These are phyloP conservation scores for Apoda limacodes DNA, from an alignment of 2,888 invertebrate species.

Conservation along the genomic window DNA sequence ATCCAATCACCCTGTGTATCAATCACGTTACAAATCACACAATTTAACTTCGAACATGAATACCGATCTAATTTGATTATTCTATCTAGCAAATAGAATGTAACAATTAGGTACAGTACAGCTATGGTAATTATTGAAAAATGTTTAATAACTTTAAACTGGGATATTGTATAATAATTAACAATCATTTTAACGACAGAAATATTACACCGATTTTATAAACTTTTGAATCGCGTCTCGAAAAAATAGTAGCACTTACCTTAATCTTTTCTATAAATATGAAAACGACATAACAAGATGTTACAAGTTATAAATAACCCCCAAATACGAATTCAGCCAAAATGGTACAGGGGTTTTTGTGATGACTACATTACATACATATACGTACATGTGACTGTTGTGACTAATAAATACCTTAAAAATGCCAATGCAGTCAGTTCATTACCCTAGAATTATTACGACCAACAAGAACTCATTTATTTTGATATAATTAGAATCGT, in stretches of 20 bases:
- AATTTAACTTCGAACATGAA: conserved; percentile 41
- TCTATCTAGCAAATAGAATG: conserved; percentile 69
- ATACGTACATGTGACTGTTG: no score
- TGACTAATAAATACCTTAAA: conserved; percentile 53
- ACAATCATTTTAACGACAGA: conserved; percentile 53
- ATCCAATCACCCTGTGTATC: conserved; percentile 24
- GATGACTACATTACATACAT: conserved; percentile 54
- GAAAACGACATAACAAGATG: conserved; percentile 64
- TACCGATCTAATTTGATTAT: conserved; percentile 67
- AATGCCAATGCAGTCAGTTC: conserved; percentile 28
- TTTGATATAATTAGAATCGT: no score
- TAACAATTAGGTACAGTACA: conserved; percentile 61
- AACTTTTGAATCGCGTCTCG: no score
- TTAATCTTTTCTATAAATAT: conserved; percentile 60
- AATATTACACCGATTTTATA: no score
- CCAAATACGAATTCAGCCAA: conserved; percentile 49
- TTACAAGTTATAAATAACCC: conserved; percentile 44
- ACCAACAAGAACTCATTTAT: no score
- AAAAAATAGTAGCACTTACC: conserved; percentile 48
- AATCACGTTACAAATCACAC: conserved; percentile 42
- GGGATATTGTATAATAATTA: conserved; percentile 54
- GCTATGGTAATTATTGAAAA: conserved; percentile 50
- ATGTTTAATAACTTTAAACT: conserved; percentile 50
- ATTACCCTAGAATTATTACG: conserved; percentile 20
- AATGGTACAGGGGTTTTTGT: conserved; percentile 35